Percentiles rank a stretch among this genome's conserved stretches.
Conservation (phyloP, 2,113 vertebrate species). For the Tragelaphus buxtoni region DNA sequence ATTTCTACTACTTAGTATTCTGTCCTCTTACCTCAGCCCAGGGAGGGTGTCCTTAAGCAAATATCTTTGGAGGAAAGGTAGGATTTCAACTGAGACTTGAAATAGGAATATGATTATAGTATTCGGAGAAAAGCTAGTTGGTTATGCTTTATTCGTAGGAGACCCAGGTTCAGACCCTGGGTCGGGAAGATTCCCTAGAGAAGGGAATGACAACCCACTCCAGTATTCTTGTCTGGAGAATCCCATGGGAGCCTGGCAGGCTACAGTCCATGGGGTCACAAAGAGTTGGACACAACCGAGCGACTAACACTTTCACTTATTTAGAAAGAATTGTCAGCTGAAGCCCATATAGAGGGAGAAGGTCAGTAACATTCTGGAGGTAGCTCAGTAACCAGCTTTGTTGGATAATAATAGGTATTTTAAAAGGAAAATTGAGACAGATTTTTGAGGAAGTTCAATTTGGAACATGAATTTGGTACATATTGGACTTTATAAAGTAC, state of each 20-base stretch:
- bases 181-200: not conserved
- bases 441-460: not conserved
- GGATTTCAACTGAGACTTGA: constrained; percentile 9
- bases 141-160: not conserved
- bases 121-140: not conserved
- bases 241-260: not conserved
- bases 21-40: not conserved
- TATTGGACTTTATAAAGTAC: not conserved
- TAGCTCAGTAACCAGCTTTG: not conserved
- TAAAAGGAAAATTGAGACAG: not conserved
- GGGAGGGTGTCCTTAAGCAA: not conserved
- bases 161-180: not conserved
- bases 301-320: not conserved
- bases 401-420: not conserved
- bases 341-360: not conserved
- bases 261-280: not conserved
- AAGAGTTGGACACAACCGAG: not conserved
- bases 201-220: not conserved
- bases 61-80: not conserved
- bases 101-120: not conserved
- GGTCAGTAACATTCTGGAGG: not conserved
- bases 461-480: not conserved
- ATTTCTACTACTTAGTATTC: not conserved
- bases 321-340: not conserved
- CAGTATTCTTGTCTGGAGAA: not conserved